phyloP scores from a whole-genome alignment of 2,113 vertebrate genomes.

The Cettia cetti region DNA sequence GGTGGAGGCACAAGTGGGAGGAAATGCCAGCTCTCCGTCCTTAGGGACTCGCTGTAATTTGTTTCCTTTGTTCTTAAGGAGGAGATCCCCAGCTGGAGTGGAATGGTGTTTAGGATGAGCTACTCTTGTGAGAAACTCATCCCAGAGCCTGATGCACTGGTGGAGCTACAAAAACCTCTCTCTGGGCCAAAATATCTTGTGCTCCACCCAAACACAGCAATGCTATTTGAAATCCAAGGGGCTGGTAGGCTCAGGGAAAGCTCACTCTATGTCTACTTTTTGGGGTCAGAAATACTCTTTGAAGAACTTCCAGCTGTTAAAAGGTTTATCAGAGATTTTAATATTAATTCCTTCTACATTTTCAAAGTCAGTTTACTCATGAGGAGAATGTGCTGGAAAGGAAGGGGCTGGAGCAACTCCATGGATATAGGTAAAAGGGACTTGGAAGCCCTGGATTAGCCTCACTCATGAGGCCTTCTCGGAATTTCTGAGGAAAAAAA shows the following conservation, averaged over 20 bases:
- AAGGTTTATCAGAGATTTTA: background rate
- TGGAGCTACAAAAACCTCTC: background rate
- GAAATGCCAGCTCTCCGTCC: conserved; percentile 39
- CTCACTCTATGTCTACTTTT: background rate
- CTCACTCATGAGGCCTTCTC: background rate
- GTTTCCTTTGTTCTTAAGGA: conserved; percentile 47
- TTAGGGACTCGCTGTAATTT: background rate
- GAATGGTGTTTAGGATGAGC: background rate
- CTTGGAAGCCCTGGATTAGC: background rate
- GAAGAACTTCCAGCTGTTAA: background rate
- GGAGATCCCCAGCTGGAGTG: conserved; percentile 11
- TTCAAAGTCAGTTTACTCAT: background rate
- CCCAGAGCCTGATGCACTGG: background rate
- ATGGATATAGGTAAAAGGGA: background rate
- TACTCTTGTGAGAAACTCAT: background rate
- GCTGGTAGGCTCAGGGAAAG: background rate
- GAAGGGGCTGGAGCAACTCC: rapidly evolving
- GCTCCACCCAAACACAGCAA: background rate
- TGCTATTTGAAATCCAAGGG: background rate
- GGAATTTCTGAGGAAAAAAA: background rate
- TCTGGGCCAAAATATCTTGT: background rate
- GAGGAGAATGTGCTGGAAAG: background rate
- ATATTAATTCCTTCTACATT: background rate
- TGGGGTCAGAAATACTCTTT: background rate
- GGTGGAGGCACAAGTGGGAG: conserved; percentile 30